Evolutionary conservation across 2,888 invertebrate species (phyloP), one percentile per base, ranked within the genome.

Genomic region (Platypus cylindrus): DNA sequence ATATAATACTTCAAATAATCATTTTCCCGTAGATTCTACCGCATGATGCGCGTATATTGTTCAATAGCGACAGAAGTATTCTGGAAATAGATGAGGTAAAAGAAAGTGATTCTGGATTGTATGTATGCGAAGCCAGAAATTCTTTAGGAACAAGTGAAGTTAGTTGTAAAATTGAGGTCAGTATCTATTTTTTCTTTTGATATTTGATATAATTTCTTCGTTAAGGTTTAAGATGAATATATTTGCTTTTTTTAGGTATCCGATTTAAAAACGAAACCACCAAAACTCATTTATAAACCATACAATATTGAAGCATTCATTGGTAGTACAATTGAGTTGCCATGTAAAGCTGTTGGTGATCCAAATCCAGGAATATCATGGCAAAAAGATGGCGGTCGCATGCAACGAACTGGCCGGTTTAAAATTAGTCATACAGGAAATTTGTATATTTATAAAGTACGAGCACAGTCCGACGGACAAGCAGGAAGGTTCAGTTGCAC

Each of bases 341-440:
- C 85, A 0, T 94, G 94, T 56, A 75, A 80, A 53, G 80, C 83
- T 2, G 75, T 78, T 45, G 87, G 87, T 12, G 71, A 75, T 37
- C 86, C 87, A 1, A 65, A 70, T 26, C 84, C 89, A 5, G 65
- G 67, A 5, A 72, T 91, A 37, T 71, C 75, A 31, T 95, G 94
- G 94, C 75, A 78, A 40, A 86, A 83, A 61, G 83, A 91, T 60
- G 85, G 87, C 7, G 64, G 68, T 8, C 62, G 70, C 16, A 56
- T 71, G 30, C 67, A 65, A 25, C 55, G 62, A 54, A 46, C 62
- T 55, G 58, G 66, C 51, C 63, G 70, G 46, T 64, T 68, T 43
- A 67, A 70, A 42, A 61, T 78, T 13, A 75, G 81, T 3, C 56
- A 73, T 15, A 70, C 73, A 30, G 87, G 87, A 32, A 85, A 82